A percentile compares a stretch with the other conserved stretches of the same genome.
Conservation (phyloP, 2,113 vertebrate species). For the Stegostoma tigrinum region DNA sequence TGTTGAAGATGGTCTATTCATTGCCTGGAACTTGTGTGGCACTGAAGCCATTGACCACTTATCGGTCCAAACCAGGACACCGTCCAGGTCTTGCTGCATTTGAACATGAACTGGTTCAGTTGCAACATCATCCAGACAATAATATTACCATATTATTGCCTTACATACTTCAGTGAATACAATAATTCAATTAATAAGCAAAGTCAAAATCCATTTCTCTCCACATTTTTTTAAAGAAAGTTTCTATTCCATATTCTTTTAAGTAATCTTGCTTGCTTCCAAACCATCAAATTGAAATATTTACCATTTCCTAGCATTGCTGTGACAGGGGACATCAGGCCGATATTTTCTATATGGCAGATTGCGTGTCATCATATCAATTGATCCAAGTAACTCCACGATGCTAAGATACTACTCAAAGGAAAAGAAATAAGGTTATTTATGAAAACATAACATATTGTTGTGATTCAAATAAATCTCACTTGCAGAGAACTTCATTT, state of each 20-base stretch:
- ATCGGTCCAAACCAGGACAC: too few species aligned
- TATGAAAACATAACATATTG: neutral
- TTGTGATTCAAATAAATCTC: too few species aligned
- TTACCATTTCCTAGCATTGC: conserved; percentile 71
- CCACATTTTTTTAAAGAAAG: neutral
- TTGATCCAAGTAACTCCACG: conserved; percentile 87
- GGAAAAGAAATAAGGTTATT: conserved; percentile 41
- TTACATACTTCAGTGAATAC: neutral
- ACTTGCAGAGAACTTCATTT: too few species aligned
- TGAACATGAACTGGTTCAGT: too few species aligned
- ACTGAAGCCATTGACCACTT: too few species aligned
- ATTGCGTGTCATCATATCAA: conserved; percentile 93
- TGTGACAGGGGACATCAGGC: conserved; percentile 66
- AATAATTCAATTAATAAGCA: neutral
- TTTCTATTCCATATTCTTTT: neutral
- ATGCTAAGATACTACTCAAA: conserved; percentile 85
- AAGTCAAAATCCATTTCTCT: neutral
- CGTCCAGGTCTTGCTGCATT: too few species aligned
- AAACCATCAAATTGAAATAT: conserved; percentile 1
- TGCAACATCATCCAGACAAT: too few species aligned
- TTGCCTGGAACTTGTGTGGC: too few species aligned
- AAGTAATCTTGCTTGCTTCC: neutral
- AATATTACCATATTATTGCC: neutral
- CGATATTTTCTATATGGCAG: conserved; percentile 89
- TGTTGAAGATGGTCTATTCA: too few species aligned